Base-by-base conservation (phyloP, 2,797 vertebrate species). In the Oreochromis grahami region DNA sequence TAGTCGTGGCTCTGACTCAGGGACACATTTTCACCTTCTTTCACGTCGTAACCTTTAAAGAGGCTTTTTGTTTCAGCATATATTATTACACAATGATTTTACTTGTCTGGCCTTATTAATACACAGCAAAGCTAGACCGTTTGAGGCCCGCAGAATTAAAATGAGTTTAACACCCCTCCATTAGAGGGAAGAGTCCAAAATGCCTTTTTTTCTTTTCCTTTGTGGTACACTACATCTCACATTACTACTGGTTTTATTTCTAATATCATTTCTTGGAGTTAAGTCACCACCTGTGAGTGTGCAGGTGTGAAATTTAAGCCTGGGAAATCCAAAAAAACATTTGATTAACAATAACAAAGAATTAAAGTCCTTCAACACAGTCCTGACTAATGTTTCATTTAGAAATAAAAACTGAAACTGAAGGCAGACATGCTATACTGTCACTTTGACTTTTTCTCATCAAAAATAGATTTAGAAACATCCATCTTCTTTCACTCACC, bases 341-440 rank as follows among this genome's bases (percentile, higher is more conserved):
- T 24, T 24, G 12, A 65, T 41, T 68, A 68, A 9, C 36, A 68
- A 41, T 68, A 68, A 2, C 60, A 68, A 68, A 68, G 63, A 21
- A 41, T 15, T 24, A 13, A 1, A 0, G 60, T 41, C 3, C 36
- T 65, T 38, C 34, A 38, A 65, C 34, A 21, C n/a, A 41, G 12
- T 65, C 36, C 60, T 68, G 36, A 68, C 36, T 68, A 41, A 68
- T 41, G 19, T 68, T 68, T 41, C 12, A 1, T 21, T 68, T 41
- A 38, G 34, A 68, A 41, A 68, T 68, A 6, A 68, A 38, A 68
- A 14, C 63, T 14, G 36, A 41, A 41, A 41, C 36, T 68, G 2
- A 68, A 65, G 58, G 58, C 58, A 36, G 34, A 68, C 34, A 68
- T 45, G 38, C 45, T 45, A 43, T 45, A 26, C 14, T 45, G 14